These are phyloP conservation scores for Tryphoninae sp. DNA, from an alignment of 2,888 invertebrate species.

Conservation along the genomic window DNA sequence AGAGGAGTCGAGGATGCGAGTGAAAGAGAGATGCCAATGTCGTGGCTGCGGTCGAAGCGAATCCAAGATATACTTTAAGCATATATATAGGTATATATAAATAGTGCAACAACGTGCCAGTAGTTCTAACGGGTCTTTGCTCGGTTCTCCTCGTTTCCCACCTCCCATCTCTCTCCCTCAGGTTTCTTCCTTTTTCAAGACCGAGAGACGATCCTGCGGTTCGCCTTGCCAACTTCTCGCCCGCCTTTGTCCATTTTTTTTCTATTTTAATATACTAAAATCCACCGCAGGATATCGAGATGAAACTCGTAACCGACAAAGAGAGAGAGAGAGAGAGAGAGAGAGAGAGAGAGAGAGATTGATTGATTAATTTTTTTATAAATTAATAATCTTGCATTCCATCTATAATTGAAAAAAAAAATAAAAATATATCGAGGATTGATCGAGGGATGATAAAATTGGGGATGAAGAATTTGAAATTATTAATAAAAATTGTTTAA, in stretches of 20 bases:
- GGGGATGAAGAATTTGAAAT: no score
- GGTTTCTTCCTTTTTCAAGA: constrained; percentile 27
- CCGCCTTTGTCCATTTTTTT: constrained; percentile 26
- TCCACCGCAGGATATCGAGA: constrained; percentile 20
- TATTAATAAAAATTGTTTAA: no score
- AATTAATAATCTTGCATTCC: background rate
- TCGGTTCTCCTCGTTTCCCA: constrained; percentile 45
- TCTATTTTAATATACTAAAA: constrained; percentile 32
- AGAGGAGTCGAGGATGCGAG: constrained; percentile 70
- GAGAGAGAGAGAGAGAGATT: no score
- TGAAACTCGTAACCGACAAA: constrained; percentile 29
- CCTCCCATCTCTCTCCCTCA: constrained; percentile 10
- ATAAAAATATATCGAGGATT: no score
- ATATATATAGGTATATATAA: constrained; percentile 39
- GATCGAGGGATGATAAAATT: no score
- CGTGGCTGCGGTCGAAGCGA: constrained; percentile 58
- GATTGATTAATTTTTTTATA: no score
- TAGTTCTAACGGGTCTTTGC: constrained; percentile 77
- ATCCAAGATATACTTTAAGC: constrained; percentile 44
- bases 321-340: background rate
- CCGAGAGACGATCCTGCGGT: constrained; percentile 29
- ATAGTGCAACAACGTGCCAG: constrained; percentile 76
- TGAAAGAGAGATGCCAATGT: constrained; percentile 37
- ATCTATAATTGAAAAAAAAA: no score
- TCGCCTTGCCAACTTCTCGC: background rate